Percentiles rank a stretch among this genome's conserved stretches.
Conservation (phyloP, 1,140 invertebrate genomes). For the Telenomus remus region DNA sequence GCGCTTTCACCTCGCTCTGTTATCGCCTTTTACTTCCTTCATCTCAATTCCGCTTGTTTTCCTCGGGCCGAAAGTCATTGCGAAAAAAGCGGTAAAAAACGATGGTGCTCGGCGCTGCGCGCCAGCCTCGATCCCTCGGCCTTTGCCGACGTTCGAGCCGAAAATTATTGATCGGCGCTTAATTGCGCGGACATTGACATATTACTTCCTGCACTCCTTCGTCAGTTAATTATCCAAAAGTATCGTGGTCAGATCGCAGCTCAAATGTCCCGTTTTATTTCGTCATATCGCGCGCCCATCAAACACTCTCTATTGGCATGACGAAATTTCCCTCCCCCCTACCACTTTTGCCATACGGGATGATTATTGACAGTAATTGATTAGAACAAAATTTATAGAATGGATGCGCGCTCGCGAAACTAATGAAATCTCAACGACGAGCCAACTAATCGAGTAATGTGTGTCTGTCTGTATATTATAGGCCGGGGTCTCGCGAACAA, state of each 20-base stretch:
- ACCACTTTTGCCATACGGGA: too few species aligned
- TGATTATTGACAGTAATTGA: constrained; percentile 50
- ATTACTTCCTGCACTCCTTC: constrained; percentile 46
- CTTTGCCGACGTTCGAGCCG: constrained; percentile 23
- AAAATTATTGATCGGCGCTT: constrained; percentile 45
- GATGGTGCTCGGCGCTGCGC: constrained; percentile 7
- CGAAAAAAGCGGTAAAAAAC: constrained; percentile 2
- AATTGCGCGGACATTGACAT: constrained; percentile 48
- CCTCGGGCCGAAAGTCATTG: constrained; percentile 11
- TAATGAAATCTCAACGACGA: constrained; percentile 59
- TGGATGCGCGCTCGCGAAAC: constrained; percentile 35
- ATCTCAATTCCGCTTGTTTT: constrained; percentile 50
- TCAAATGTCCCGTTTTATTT: constrained; percentile 30
- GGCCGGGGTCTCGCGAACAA: constrained; percentile 49
- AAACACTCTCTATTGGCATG: too few species aligned
- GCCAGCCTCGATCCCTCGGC: constrained; percentile 2
- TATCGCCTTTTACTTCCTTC: constrained; percentile 55
- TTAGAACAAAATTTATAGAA: constrained; percentile 49
- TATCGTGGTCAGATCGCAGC: constrained; percentile 22
- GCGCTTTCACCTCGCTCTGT: constrained; percentile 38
- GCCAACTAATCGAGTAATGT: constrained; percentile 52
- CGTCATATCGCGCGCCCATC: constrained; percentile 27
- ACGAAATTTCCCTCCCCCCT: neutral
- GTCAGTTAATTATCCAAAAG: constrained; percentile 46
- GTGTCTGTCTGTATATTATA: constrained; percentile 49